Evolutionary conservation across 2,113 vertebrate species (phyloP).

Genomic region (Mystacornis crossleyi): DNA sequence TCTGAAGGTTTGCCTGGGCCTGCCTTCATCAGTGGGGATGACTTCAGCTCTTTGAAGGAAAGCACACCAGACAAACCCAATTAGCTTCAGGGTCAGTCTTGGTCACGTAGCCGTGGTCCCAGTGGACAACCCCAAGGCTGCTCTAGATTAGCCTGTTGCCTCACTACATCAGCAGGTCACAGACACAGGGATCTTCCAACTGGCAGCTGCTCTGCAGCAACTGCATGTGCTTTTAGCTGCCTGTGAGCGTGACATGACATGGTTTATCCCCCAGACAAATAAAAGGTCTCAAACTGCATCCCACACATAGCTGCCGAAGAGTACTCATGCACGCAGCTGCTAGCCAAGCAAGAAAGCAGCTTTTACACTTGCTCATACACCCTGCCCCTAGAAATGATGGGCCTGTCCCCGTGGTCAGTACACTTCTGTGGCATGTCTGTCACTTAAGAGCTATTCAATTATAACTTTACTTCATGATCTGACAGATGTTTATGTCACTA

Average conservation of each 20-base stretch:
- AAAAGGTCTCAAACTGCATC: not conserved
- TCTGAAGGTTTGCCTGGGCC: conserved; percentile 42
- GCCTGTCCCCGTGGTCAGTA: not conserved
- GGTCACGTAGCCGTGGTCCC: not conserved
- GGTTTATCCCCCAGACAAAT: not conserved
- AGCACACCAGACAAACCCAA: not conserved
- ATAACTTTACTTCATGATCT: not conserved
- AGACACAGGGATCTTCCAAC: not conserved
- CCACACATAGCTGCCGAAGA: not conserved
- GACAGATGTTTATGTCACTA: not conserved
- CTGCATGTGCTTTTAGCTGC: not conserved
- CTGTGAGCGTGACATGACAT: not conserved
- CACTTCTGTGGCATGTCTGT: not conserved
- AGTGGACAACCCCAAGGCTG: not conserved
- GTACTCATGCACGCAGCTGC: not conserved
- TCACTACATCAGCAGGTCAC: not conserved
- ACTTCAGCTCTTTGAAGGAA: conserved; percentile 56
- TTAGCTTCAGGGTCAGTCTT: not conserved
- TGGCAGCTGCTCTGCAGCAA: not conserved
- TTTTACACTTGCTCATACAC: not conserved
- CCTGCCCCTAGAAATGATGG: not conserved
- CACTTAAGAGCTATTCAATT: not conserved
- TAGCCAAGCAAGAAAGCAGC: not conserved
- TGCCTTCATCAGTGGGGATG: conserved; percentile 26
- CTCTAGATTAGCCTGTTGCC: not conserved